Conservation (phyloP, 2,113 vertebrate species). For the Trogon melanurus region DNA sequence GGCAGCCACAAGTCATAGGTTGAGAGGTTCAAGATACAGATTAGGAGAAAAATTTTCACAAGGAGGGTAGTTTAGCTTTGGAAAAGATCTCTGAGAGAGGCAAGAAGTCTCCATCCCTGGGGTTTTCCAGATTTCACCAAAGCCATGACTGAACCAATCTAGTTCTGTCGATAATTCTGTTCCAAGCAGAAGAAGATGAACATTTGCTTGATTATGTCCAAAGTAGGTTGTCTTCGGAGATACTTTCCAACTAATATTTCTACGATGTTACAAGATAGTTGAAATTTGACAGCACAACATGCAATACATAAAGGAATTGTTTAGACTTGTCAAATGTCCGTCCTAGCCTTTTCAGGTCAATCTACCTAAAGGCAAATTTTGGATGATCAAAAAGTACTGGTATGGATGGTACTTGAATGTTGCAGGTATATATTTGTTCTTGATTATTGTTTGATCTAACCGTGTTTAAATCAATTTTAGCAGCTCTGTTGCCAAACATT, state of each 20-base stretch:
- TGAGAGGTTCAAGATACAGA: neutral
- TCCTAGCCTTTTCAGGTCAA: neutral
- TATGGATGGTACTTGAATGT: neutral
- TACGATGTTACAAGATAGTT: neutral
- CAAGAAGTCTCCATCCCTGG: neutral
- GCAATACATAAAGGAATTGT: neutral
- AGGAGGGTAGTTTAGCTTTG: neutral
- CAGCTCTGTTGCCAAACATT: neutral
- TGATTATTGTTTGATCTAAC: neutral
- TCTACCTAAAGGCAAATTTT: neutral
- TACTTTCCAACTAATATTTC: neutral
- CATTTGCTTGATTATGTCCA: neutral
- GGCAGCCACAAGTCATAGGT: neutral
- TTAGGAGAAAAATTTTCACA: neutral
- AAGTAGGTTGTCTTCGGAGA: neutral
- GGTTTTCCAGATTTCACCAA: neutral
- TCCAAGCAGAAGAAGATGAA: neutral
- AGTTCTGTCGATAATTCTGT: neutral
- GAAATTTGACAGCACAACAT: neutral
- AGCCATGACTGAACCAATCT: neutral
- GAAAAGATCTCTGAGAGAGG: neutral
- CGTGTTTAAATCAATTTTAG: neutral
- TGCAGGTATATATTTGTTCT: neutral
- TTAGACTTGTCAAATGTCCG: neutral
- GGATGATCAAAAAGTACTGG: neutral